Evolutionary conservation across 2,113 vertebrate genomes (phyloP), one percentile per base, ranked within the genome.

Genomic region (Nothocercus nigrocapillus): DNA sequence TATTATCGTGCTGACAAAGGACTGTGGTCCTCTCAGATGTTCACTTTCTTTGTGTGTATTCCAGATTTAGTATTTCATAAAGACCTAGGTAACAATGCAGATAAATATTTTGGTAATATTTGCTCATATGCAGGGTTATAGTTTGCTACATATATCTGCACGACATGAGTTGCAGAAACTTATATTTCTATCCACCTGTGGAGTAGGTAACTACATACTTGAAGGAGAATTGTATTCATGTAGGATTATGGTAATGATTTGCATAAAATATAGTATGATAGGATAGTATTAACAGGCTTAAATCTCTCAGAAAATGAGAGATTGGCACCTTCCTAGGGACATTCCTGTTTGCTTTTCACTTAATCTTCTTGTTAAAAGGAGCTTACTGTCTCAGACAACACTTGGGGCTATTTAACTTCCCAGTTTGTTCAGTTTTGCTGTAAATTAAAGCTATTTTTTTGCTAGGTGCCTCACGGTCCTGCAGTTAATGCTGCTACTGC

Each of bases 371-470:
- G 3, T 42, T 85, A 34, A 28, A 85, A 38, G 32, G 25, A 83
- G 38, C 34, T 92, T 59, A 19, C 53, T 76, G 53, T 54, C 53
- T 54, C 28, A 8, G 58, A 34, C 42, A 82, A 15, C 67, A 56
- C 44, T 59, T 44, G 68, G 34, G 79, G 75, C 53, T 47, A 17
- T n/a, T 82, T 56, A 18, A 88, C 82, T 88, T 93, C 63, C 72
- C 53, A 53, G 63, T 90, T 72, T 56, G 34, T 61, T 88, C 47
- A 63, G 42, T 44, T 32, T 34, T 28, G 36, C 19, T 45, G 82
- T 92, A 90, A 92, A 92, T 83, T 72, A 59, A 61, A 92, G 47
- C 54, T 88, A 11, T 82, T 92, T 92, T 62, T 72, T 66, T 76
- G 58, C 2, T 7, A 85, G 49, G 56, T 70, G 28, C 72, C 90